Evolutionary conservation across 2,113 vertebrate species (phyloP), one percentile per base, ranked within the genome.

Genomic region (Lamprologus tigripictilis): DNA sequence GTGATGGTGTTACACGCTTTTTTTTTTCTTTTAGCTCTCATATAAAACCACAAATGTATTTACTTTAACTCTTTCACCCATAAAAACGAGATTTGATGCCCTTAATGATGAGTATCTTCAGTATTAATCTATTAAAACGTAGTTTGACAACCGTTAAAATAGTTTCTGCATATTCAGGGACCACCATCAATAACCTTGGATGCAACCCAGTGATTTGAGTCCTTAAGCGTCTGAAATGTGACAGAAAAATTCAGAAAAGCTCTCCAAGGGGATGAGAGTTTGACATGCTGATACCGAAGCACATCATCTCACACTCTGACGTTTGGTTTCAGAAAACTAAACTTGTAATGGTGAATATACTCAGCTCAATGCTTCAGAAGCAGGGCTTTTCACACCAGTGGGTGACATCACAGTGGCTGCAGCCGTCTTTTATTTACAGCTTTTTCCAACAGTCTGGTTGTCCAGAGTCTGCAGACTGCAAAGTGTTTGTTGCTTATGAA

Each of bases 241-340:
- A 66, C 33, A 13, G 33, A 66, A 2, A 37, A 47, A 3, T 16
- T 47, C 0, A 0, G 61, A 66, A 37, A 66, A 66, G 61, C 33
- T 37, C 6, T 37, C 4, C 9, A 11, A 63, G 6, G 58, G 9
- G 58, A 33, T 19, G 0, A 63, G 28, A 11, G 28, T 33, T 63
- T 12, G 31, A 35, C 0, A 63, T 63, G 58, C 31, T 63, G 16
- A 35, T n/a, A 0, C 31, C 0, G 6, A n/a, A 7, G 9, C 31
- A 63, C 16, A 19, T 61, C 16, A 19, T 40, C 0, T 71, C 37
- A 23, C 12, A 7, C 4, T 0, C 26, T 35, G 31, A 63, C 2
- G 5, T 35, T 19, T 35, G 58, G 58, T 35, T 63, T 35, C 10
- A 73, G 21, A 71, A 71, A 71, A 42, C n/a, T 0, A 23, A 42